A percentile compares a stretch with the other conserved stretches of the same genome.
phyloP scores from a whole-genome alignment of 2,113 vertebrate species.

The Semnornis frantzii region DNA sequence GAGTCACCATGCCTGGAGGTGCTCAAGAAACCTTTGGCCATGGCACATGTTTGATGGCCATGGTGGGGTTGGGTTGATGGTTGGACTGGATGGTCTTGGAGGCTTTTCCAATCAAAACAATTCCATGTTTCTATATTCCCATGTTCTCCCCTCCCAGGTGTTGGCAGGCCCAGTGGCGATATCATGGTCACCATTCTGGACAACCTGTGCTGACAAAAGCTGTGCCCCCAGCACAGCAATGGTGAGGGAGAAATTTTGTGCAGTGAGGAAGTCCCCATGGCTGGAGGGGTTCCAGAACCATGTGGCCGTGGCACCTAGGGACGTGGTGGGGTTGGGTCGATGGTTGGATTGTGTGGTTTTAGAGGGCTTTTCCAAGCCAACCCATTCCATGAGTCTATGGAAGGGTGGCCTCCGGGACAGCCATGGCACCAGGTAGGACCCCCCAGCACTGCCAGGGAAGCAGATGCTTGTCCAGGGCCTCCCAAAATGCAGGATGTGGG shows the following conservation, averaged over 20 bases:
- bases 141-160: not conserved
- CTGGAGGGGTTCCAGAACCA: no score
- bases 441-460: not conserved
- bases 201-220: rapidly evolving
- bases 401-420: not conserved
- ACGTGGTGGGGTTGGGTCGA: no score
- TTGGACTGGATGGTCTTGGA: no score
- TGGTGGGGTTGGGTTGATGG: no score
- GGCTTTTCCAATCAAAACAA: not conserved
- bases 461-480: not conserved
- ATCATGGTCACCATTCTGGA: rapidly evolving
- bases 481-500: not conserved
- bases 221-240: rapidly evolving
- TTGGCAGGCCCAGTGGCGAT: rapidly evolving
- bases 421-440: not conserved
- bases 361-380: no score
- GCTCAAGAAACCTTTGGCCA: no score
- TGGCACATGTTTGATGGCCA: no score
- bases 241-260: not conserved
- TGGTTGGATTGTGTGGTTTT: no score
- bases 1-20: no score
- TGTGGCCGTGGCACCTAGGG: no score
- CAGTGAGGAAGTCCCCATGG: no score
- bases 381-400: no score
- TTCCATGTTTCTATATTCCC: not conserved